Base-by-base conservation (phyloP, 2,113 vertebrate genomes). In the Perca schrenkii region DNA sequence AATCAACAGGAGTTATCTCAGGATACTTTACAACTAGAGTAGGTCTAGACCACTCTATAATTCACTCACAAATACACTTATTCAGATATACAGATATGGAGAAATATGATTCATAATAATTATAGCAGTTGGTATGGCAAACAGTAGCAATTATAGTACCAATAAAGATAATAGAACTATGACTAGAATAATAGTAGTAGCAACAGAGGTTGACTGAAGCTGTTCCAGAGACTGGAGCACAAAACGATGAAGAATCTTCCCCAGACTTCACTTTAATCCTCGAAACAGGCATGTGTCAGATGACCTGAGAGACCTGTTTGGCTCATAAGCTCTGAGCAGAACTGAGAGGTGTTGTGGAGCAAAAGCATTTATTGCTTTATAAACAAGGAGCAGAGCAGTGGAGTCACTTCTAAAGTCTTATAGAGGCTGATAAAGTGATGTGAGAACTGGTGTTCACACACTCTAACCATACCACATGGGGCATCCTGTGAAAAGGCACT, bases 301-400 rank as follows among this genome's bases (percentile, higher is more conserved):
- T 2, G 79, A 71, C 80, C 75, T 71, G 60, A 65, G 70, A 79
- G 64, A 75, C 57, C 47, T 31, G 62, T 40, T 22, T 47, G 58
- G 22, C 67, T 70, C 64, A 60, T 22, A 31, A 75, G 31, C 46
- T 31, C 70, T 70, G 31, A 83, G 63, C 70, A 65, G 43, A 31
- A 70, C 74, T 65, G 43, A 57, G 47, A 64, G 61, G 43, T 76
- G 52, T 22, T 52, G 22, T 40, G 17, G 34, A 64, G 17, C 2
- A 5, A 53, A 19, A 77, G 73, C 36, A 56, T 68, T 80, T 54
- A 43, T 36, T 34, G 67, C 49, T 58, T 56, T 64, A 57, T 21
- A 63, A 62, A 53, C 62, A 82, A 63, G 11, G 56, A 64, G 36
- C 28, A n/a, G 19, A 77, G 19, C 25, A 21, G 13, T 22, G 2